A percentile compares a stretch with the other conserved stretches of the same genome.
Conservation (phyloP, 2,113 vertebrate genomes). For the Vanacampus margaritifer region DNA sequence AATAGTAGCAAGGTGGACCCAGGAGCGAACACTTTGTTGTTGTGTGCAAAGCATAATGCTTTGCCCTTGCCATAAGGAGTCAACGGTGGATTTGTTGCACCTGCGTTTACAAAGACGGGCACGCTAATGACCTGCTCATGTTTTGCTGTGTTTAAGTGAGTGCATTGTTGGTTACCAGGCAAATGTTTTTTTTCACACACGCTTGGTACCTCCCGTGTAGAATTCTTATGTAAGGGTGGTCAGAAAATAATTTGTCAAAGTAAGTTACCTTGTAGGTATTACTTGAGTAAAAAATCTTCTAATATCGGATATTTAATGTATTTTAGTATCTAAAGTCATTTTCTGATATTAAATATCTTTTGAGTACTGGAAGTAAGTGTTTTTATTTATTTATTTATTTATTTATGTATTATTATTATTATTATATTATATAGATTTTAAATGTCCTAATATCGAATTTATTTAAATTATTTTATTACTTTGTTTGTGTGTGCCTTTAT, state of each 20-base stretch:
- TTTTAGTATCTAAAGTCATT: too few species aligned
- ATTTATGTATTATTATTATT: too few species aligned
- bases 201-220: conserved; percentile 53
- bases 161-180: conserved; percentile 38
- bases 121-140: conserved; percentile 41
- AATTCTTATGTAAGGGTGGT: conserved; percentile 12
- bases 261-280: too few species aligned
- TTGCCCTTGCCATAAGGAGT: conserved; percentile 16
- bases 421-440: too few species aligned
- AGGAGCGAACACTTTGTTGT: conserved; percentile 24
- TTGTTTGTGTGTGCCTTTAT: too few species aligned
- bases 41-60: conserved; percentile 38
- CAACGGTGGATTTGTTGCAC: conserved; percentile 19
- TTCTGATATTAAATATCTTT: too few species aligned
- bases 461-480: too few species aligned
- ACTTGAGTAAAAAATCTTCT: too few species aligned
- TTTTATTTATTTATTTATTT: too few species aligned
- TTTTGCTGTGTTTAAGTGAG: conserved; percentile 35
- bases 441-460: too few species aligned
- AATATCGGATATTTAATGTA: too few species aligned
- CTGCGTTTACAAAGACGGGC: conserved; percentile 46
- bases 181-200: conserved; percentile 52
- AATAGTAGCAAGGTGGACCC: conserved; percentile 49
- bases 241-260: neutral
- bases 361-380: too few species aligned